Evolutionary conservation across 1,140 invertebrate genomes (phyloP).

Genomic region (Tetraneura akinire): DNA sequence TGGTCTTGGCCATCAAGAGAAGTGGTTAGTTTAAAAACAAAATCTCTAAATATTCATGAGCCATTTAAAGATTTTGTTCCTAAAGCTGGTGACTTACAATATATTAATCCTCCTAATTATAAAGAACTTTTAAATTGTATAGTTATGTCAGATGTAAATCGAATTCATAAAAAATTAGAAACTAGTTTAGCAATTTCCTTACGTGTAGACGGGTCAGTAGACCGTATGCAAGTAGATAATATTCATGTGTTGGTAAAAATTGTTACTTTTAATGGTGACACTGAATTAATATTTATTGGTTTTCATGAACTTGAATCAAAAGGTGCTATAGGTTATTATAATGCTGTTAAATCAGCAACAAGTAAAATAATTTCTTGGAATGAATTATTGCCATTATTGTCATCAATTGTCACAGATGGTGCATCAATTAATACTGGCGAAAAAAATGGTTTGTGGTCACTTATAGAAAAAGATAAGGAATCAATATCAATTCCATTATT

Average conservation of each 20-base stretch:
- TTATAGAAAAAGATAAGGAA: constrained; percentile 3
- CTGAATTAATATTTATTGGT: neutral
- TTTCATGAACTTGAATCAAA: neutral
- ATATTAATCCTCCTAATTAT: neutral
- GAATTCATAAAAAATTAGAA: neutral
- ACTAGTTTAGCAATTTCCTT: neutral
- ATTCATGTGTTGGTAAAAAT: neutral
- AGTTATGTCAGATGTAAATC: neutral
- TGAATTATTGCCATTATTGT: neutral
- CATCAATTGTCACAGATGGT: neutral
- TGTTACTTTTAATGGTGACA: neutral
- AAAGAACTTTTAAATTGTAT: neutral
- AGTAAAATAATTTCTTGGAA: neutral
- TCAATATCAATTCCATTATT: neutral
- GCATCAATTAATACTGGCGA: neutral
- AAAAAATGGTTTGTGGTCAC: neutral
- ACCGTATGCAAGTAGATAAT: neutral
- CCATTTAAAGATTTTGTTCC: neutral
- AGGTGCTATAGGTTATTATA: neutral
- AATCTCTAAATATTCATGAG: neutral
- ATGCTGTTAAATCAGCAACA: neutral
- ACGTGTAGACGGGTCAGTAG: no score
- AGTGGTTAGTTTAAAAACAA: neutral
- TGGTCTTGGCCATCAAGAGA: neutral
- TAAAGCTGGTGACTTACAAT: neutral